phyloP scores from a whole-genome alignment of 2,888 invertebrate species.

The Drosophila mercatorum region DNA sequence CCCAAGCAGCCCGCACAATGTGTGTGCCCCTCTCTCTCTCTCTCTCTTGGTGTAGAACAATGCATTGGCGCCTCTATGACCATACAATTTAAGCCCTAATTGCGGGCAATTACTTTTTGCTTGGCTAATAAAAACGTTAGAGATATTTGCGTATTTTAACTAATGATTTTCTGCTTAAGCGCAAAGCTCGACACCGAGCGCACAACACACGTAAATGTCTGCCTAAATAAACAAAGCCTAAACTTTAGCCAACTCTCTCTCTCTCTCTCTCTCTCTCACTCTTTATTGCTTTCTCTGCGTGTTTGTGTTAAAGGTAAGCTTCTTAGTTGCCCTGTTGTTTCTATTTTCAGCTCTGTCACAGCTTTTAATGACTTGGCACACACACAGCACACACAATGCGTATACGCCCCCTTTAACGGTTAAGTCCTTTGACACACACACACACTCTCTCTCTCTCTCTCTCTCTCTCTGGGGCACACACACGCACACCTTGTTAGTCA shows the following conservation, averaged over 20 bases:
- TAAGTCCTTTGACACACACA: constrained; percentile 14
- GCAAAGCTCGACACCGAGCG: constrained; percentile 37
- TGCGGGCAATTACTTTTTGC: constrained; percentile 74
- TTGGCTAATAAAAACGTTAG: constrained; percentile 80
- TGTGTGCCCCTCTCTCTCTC: constrained; percentile 9
- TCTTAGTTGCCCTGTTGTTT: constrained; percentile 50
- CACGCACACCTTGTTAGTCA: constrained; percentile 36
- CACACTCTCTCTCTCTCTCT: not conserved
- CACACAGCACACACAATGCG: constrained; percentile 25
- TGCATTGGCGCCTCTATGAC: constrained; percentile 55
- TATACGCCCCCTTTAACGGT: constrained; percentile 35
- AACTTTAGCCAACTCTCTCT: constrained; percentile 31
- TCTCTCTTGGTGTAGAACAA: constrained; percentile 60
- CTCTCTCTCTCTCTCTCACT: not conserved
- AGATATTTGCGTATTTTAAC: constrained; percentile 79
- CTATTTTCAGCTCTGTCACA: constrained; percentile 58
- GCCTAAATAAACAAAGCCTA: constrained; percentile 66
- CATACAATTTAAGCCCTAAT: constrained; percentile 73
- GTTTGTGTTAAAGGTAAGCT: constrained; percentile 40
- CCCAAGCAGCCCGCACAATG: constrained; percentile 11
- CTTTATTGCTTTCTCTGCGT: not conserved
- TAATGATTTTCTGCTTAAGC: constrained; percentile 78
- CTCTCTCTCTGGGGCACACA: not conserved
- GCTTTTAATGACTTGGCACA: constrained; percentile 60
- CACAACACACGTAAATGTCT: constrained; percentile 16